Evolutionary conservation across 2,888 invertebrate genomes (phyloP).

Genomic region (Oxycera nigricornis): DNA sequence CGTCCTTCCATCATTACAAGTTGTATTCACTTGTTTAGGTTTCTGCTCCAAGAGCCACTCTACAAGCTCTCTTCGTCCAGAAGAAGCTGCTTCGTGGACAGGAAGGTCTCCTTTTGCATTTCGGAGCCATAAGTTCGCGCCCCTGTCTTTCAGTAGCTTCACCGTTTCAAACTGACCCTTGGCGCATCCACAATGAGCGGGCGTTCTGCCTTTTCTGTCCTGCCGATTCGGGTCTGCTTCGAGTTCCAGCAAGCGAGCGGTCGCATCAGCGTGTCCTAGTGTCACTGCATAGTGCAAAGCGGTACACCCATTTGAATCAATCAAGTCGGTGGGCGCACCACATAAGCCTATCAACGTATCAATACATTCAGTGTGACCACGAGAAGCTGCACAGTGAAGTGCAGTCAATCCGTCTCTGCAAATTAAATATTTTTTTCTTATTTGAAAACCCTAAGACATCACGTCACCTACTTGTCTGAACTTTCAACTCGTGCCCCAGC

Average conservation of each 20-base stretch:
- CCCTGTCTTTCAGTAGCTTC: constrained; percentile 73
- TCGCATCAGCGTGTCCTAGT: constrained; percentile 93
- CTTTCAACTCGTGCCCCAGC: constrained; percentile 84
- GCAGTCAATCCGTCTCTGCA: constrained; percentile 92
- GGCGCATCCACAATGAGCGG: constrained; percentile 93
- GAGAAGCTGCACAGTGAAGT: constrained; percentile 94
- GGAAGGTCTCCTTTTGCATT: constrained; percentile 95
- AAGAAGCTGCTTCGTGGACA: constrained; percentile 93
- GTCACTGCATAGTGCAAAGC: constrained; percentile 97
- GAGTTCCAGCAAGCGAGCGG: constrained; percentile 84
- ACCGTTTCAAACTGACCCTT: constrained; percentile 93
- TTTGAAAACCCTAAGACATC: background rate
- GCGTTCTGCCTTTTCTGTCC: constrained; percentile 90
- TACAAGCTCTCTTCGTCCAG: constrained; percentile 86
- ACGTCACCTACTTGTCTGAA: constrained; percentile 71
- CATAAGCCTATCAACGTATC: constrained; percentile 87
- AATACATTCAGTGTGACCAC: constrained; percentile 92
- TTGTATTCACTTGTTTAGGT: constrained; percentile 83
- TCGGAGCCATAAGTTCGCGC: constrained; percentile 89
- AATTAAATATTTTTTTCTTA: constrained; percentile 20
- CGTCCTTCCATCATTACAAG: constrained; percentile 92
- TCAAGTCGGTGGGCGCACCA: constrained; percentile 86
- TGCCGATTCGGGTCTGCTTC: constrained; percentile 92
- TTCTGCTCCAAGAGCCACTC: constrained; percentile 86
- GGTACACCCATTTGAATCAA: constrained; percentile 94